Conservation (phyloP, 2,888 invertebrate genomes). For the Laspeyria flexula region DNA sequence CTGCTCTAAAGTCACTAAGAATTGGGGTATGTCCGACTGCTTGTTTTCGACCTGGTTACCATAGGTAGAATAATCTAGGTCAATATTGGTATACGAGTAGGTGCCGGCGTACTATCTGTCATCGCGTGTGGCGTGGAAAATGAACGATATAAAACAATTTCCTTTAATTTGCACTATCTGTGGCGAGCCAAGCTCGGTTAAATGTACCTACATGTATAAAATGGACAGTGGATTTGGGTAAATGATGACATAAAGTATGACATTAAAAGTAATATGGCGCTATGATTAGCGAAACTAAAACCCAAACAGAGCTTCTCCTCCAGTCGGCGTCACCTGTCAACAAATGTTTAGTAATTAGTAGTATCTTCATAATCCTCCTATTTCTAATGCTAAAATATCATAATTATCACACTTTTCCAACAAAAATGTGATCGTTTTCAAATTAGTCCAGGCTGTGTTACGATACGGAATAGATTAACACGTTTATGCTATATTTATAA, state of each 20-base stretch:
- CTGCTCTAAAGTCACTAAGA: too few relatives aligned
- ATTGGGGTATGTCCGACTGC: too few relatives aligned
- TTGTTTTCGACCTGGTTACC: background rate
- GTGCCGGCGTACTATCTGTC: background rate
- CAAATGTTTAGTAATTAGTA: constrained; percentile 17
- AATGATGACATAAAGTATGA: constrained; percentile 22
- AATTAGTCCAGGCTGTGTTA: too few relatives aligned
- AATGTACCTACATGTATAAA: constrained; percentile 28
- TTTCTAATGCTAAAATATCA: too few relatives aligned
- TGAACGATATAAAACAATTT: constrained; percentile 24
- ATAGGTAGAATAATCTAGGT: constrained; percentile 2
- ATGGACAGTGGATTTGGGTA: constrained; percentile 26
- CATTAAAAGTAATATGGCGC: constrained; percentile 53
- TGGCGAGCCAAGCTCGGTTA: constrained; percentile 37
- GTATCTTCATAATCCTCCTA: too few relatives aligned
- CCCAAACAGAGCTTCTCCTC: constrained; percentile 66
- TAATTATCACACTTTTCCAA: too few relatives aligned
- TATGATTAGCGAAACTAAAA: constrained; percentile 53
- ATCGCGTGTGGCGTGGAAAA: constrained; percentile 1
- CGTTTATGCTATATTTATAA: too few relatives aligned
- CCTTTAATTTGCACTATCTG: constrained; percentile 31
- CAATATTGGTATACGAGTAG: constrained; percentile 3
- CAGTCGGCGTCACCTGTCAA: constrained; percentile 70
- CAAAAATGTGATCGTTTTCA: too few relatives aligned
- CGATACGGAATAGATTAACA: too few relatives aligned